Base-by-base conservation (phyloP, 2,888 invertebrate species). In the Campoletis raptor region DNA sequence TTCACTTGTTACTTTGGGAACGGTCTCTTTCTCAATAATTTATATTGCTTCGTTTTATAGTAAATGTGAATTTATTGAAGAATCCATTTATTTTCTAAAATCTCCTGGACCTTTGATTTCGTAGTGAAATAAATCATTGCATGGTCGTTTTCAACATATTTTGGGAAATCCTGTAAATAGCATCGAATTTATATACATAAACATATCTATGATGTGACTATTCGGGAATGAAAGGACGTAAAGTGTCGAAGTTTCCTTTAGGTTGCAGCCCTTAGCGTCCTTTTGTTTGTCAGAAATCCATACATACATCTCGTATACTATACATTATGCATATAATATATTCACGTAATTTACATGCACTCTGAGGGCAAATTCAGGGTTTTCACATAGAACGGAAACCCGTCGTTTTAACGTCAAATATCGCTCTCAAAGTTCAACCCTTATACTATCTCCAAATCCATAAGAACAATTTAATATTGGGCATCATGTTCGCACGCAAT, bases 341-440 rank as follows among this genome's bases (percentile, higher is more conserved):
- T 72, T 66, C 45, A 15, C 24, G 72, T 45, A 66, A 61, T 85
- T 45, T 67, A 61, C 78, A 67, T 67, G 45, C 76, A 54, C 61
- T 4, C 42, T 21, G 37, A 52, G 64, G 52, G 42, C 77, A 57
- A 66, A 73, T 85, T 81, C 78, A 42, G 72, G 73, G 18, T 21
- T 54, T 73, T 77, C 77, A 48, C 81, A 52, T 73, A 72, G 66
- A 81, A 85, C 78, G 67, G 57, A 77, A 81, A 78, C 81, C 67
- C 85, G 81, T 69, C 78, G 57, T 78, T 85, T 81, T 15, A 48
- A 52, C 78, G 78, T 81, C 78, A 81, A 85, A 85, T 74, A 78
- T 73, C 81, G 37, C 77, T 84, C 69, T 69, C 54, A 24, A 40
- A 37, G 54, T 78, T 69, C 66, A 72, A 67, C 73, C 77, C 69